Percentiles rank a stretch among this genome's conserved stretches.
Conservation (phyloP, 2,888 invertebrate genomes). For the Oxytorus armatus region DNA sequence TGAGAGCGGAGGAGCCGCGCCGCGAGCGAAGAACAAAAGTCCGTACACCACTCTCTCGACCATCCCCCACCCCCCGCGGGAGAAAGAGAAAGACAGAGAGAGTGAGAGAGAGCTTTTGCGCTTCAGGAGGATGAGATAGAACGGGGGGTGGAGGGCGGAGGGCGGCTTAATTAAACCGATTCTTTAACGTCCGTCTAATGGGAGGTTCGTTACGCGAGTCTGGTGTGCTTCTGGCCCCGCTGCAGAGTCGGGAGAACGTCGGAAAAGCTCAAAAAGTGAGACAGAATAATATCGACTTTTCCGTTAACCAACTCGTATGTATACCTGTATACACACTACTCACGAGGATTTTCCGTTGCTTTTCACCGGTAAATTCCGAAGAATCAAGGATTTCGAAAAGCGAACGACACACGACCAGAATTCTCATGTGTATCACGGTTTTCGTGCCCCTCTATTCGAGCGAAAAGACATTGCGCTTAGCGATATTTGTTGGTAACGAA, state of each 20-base stretch:
- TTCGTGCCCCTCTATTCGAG: too few species aligned
- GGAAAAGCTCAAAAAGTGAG: slow-evolving; percentile 56
- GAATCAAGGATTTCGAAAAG: too few species aligned
- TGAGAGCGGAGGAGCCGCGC: slow-evolving; percentile 51
- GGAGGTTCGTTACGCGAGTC: slow-evolving; percentile 70
- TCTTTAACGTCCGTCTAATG: slow-evolving; percentile 71
- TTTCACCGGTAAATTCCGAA: too few species aligned
- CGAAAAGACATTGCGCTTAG: too few species aligned
- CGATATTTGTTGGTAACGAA: too few species aligned
- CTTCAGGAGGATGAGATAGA: not conserved
- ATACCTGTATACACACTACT: slow-evolving; percentile 29
- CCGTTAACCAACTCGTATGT: slow-evolving; percentile 4
- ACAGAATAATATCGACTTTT: slow-evolving; percentile 69
- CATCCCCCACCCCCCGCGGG: slow-evolving; percentile 10
- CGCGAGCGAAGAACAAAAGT: slow-evolving; percentile 66
- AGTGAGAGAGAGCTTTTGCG: not conserved
- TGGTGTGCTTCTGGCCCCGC: slow-evolving; percentile 50
- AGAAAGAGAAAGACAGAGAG: slow-evolving; percentile 31
- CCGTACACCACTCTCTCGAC: slow-evolving; percentile 51
- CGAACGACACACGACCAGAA: too few species aligned
- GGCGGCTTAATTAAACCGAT: slow-evolving; percentile 71
- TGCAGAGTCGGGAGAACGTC: slow-evolving; percentile 36
- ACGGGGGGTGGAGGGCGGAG: not conserved
- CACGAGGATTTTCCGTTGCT: slow-evolving; percentile 63
- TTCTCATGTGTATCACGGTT: too few species aligned